A percentile compares a stretch with the other conserved stretches of the same genome.
phyloP scores from a whole-genome alignment of 2,113 vertebrate genomes.

The Elephantulus edwardii region DNA sequence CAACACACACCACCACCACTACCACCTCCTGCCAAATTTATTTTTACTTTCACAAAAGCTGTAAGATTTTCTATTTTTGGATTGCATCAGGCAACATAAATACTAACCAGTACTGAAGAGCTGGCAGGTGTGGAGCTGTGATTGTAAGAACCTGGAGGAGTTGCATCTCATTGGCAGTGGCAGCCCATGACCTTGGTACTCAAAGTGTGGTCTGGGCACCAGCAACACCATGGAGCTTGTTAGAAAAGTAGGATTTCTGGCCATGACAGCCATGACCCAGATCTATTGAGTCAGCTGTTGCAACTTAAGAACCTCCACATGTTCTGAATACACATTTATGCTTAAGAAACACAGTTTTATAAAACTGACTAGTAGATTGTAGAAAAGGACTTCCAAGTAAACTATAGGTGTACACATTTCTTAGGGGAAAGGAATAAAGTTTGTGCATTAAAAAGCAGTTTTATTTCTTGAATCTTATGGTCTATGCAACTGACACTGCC shows the following conservation, averaged over 20 bases:
- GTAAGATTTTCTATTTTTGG: constrained; percentile 60
- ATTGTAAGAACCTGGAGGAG: background rate
- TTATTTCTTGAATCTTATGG: constrained; percentile 30
- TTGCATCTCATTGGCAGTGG: fast-evolving
- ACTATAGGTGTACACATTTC: background rate
- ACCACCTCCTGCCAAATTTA: no score
- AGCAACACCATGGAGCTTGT: background rate
- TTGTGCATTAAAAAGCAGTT: constrained; percentile 25
- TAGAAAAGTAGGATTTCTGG: background rate
- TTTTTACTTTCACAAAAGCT: constrained; percentile 66
- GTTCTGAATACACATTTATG: background rate
- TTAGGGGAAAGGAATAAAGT: background rate
- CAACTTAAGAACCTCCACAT: background rate
- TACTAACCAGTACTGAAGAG: constrained; percentile 13
- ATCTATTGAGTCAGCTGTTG: background rate
- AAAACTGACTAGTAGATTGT: background rate
- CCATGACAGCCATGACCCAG: background rate
- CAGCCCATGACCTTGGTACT: background rate
- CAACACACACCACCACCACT: no score
- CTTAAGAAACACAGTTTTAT: background rate
- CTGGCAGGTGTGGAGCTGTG: background rate
- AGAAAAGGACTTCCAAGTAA: constrained; percentile 14
- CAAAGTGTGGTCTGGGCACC: background rate
- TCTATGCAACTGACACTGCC: background rate
- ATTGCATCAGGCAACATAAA: constrained; percentile 11